phyloP scores from a whole-genome alignment of 2,888 invertebrate species.

The Orchestes rusci region DNA sequence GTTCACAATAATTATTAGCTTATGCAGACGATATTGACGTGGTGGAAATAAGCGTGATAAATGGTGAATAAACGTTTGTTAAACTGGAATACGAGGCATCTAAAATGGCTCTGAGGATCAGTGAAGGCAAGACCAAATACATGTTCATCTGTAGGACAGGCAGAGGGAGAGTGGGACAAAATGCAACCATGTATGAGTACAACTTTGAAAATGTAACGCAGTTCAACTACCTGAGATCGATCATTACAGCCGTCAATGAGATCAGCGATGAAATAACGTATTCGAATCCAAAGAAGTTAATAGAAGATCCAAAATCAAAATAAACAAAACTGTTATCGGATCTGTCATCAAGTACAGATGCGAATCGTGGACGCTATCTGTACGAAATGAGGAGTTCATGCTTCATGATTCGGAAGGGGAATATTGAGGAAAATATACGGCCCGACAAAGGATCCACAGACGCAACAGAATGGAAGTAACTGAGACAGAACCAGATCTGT shows the following conservation, averaged over 20 bases:
- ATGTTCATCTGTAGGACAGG: background rate
- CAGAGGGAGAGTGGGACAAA: background rate
- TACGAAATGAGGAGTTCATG: background rate
- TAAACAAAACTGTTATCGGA: background rate
- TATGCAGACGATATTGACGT: background rate
- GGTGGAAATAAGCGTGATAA: background rate
- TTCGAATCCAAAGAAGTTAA: background rate
- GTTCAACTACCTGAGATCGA: background rate
- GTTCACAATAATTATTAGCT: background rate
- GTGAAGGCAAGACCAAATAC: background rate
- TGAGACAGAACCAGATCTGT: no score
- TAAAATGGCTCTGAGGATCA: background rate
- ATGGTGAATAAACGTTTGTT: background rate
- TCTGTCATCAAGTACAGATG: background rate
- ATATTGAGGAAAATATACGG: background rate
- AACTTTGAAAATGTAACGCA: background rate
- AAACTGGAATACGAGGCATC: background rate
- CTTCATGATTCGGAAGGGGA: background rate
- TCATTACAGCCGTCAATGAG: background rate
- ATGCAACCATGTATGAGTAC: background rate
- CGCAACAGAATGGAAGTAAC: background rate
- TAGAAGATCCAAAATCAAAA: slow-evolving; percentile 1
- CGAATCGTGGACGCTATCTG: slow-evolving; percentile 1
- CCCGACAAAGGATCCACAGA: background rate
- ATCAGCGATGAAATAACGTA: background rate